Base-by-base conservation (phyloP, 2,888 invertebrate genomes). In the Metellina segmentata region DNA sequence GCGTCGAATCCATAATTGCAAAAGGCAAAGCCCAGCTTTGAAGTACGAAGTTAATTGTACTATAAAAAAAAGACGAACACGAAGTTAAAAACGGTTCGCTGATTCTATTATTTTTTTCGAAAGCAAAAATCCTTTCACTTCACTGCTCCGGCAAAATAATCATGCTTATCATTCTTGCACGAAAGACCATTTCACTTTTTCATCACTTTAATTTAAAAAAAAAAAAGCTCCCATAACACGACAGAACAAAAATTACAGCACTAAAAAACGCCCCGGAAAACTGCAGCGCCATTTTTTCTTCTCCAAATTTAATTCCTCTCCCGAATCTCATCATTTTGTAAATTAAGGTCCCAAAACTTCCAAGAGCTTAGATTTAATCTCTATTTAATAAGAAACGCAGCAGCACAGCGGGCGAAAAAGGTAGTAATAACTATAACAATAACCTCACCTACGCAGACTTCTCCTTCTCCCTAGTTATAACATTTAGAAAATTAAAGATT, bases 301-400 rank as follows among this genome's bases (percentile, higher is more conserved):
- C 61, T 34, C 34, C 34, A 34, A 34, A 34, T 34, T 34, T 61
- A 61, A 20, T 61, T 79, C 79, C 61, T 20, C 52, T 13, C 20
- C 13, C 61, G 34, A 85, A 75, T 85, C 74, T 52, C 74, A 16
- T 52, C 74, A 16, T 61, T 53, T 75, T 75, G 34, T 72, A 85
- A 85, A 85, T 87, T 87, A 87, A 87, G 79, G 83, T 53, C 34
- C 72, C 51, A 34, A 87, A 79, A 53, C 71, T 87, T 79, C 16
- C 51, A 48, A 69, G 13, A 72, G 53, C 71, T 71, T 71, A 72
- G 72, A 87, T 87, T 87, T 87, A 87, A 87, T 87, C 87, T 87
- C 52, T 81, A 19, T 87, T 81, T 87, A 87, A 87, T 81, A 87
- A 87, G 87, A 87, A 87, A 81, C 72, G 20, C 71, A 48, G 70